These are phyloP conservation scores for Melinaea menophilus DNA, from an alignment of 2,888 invertebrate species.

Conservation along the genomic window DNA sequence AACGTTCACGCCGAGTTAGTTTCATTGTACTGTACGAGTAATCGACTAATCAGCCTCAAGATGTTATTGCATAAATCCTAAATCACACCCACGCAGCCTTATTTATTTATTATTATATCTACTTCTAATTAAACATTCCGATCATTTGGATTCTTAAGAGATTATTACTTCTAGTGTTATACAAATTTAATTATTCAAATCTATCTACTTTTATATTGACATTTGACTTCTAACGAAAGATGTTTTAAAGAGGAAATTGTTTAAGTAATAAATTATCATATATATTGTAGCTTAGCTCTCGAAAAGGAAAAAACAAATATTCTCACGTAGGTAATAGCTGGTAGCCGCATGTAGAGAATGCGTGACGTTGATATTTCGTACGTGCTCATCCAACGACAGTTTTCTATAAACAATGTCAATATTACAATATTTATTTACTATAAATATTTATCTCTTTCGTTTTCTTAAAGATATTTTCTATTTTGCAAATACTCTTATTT, in stretches of 20 bases:
- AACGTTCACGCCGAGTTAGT: constrained; percentile 39
- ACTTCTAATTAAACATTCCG: background rate
- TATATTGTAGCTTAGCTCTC: constrained; percentile 13
- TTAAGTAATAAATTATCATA: too few relatives aligned
- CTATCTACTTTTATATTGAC: too few relatives aligned
- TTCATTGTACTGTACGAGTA: constrained; percentile 45
- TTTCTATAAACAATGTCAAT: constrained; percentile 26
- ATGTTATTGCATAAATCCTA: constrained; percentile 56
- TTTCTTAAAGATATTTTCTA: too few relatives aligned
- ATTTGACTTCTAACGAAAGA: too few relatives aligned
- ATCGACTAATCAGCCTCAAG: constrained; percentile 45
- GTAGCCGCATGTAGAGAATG: constrained; percentile 49
- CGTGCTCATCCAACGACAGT: constrained; percentile 48
- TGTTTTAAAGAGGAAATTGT: too few relatives aligned
- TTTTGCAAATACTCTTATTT: too few relatives aligned
- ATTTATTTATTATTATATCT: background rate
- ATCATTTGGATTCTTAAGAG: background rate
- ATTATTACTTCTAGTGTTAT: too few relatives aligned
- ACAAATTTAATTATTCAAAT: too few relatives aligned
- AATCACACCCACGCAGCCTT: constrained; percentile 41
- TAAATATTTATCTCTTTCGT: background rate
- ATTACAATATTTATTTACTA: constrained; percentile 7
- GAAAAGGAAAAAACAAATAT: constrained; percentile 56
- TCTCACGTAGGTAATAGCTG: constrained; percentile 64
- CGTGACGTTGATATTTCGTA: constrained; percentile 56